Conservation (phyloP, 2,888 invertebrate species). For the Belgica antarctica region DNA sequence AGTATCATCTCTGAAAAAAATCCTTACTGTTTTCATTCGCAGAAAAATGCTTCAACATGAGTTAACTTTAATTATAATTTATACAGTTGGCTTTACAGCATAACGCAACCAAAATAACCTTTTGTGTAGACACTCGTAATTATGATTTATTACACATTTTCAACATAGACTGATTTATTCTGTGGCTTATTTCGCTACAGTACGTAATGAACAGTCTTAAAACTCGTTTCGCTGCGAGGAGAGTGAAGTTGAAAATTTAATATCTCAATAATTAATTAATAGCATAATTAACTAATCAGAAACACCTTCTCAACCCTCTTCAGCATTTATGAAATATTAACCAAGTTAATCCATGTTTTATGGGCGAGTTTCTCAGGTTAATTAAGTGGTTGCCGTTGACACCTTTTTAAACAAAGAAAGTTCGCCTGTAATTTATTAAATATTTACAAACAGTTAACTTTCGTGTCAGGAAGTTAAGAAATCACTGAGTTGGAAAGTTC, state of each 20-base stretch:
- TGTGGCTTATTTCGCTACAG: slow-evolving; percentile 18
- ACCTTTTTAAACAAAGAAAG: too few relatives aligned
- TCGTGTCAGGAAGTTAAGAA: too few relatives aligned
- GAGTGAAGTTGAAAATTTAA: slow-evolving; percentile 26
- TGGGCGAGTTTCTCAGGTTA: too few relatives aligned
- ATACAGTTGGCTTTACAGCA: slow-evolving; percentile 6
- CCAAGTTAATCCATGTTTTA: background rate
- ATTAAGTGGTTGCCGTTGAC: too few relatives aligned
- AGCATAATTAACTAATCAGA: slow-evolving; percentile 29
- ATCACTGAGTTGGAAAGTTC: too few relatives aligned
- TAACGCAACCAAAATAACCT: slow-evolving; percentile 37
- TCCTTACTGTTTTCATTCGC: too few relatives aligned
- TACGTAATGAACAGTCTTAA: slow-evolving; percentile 1
- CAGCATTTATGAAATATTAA: background rate
- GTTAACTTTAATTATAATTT: slow-evolving; percentile 21
- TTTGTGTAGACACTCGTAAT: slow-evolving; percentile 43
- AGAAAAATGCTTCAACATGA: too few relatives aligned
- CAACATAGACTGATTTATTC: slow-evolving; percentile 41
- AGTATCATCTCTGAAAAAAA: too few relatives aligned
- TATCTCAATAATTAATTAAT: slow-evolving; percentile 40
- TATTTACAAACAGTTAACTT: too few relatives aligned
- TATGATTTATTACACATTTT: slow-evolving; percentile 41
- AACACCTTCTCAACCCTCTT: slow-evolving; percentile 10
- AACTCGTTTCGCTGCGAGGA: background rate
- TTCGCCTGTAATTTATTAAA: too few relatives aligned